Evolutionary conservation across 2,888 invertebrate species (phyloP), one percentile per base, ranked within the genome.

Genomic region (Nebria salina): DNA sequence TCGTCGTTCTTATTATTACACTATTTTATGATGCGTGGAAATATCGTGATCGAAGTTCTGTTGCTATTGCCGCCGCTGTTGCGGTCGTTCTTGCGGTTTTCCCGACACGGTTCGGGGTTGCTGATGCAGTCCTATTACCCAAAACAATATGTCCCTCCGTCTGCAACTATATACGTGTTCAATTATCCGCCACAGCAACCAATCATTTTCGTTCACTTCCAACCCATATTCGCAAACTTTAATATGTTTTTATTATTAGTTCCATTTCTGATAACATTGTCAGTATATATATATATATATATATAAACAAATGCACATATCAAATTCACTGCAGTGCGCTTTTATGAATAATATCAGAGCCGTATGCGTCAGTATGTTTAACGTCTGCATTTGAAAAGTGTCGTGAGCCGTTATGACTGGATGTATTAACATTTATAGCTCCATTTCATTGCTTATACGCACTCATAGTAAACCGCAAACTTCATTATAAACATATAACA

Each of bases 1-100:
- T 20, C 20, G 20, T 1, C 41, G 73, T 73, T 68, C 42, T 73
- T 68, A n/a, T 73, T 42, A 73, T 73, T 73, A 73, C 73, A 73
- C 73, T 73, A 73, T 73, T 73, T 79, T 79, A 79, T 79, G 79
- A 79, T 75, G 74, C 79, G 79, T 79, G 79, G 79, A 66, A 42
- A 34, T n/a, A 73, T 73, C 73, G 41, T 73, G 73, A 73, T 73
- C 73, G 43, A 73, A 74, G 73, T n/a, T 41, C 5, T 5, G 34
- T 5, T 66, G 79, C 66, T 54, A 8, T 7, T 34, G 34, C 34
- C 34, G 54, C 7, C 54, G 54, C 13, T 8, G 54, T 54, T 79
- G 79, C 68, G 74, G 79, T 79, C 41, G 68, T 20, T 41, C 26
- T 70, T 75, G 79, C 66, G 79, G 79, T 79, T 79, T 79, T 13